Evolutionary conservation across 2,113 vertebrate species (phyloP).

Genomic region (Pelvicachromis taeniatus): DNA sequence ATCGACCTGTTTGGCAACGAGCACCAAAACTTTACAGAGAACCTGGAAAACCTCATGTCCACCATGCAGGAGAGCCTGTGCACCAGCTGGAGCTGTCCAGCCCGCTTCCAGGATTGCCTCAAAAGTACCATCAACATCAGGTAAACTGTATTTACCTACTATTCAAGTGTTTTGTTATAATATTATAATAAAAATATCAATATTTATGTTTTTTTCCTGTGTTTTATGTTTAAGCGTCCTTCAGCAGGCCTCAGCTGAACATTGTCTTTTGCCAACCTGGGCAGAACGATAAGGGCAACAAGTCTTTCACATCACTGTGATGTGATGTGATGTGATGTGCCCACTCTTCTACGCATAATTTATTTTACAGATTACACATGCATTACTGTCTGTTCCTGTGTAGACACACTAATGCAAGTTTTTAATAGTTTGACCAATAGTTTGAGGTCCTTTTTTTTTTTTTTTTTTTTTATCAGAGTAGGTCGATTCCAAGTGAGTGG

Average conservation of each 20-base stretch:
- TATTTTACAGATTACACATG: no score
- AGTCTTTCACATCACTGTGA: no score
- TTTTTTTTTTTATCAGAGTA: not conserved
- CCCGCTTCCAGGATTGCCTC: slow-evolving; percentile 77
- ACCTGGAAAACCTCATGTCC: slow-evolving; percentile 85
- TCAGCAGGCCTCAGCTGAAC: not conserved
- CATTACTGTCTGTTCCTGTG: not conserved
- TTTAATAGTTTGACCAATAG: not conserved
- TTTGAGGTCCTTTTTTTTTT: not conserved
- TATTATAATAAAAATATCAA: no score
- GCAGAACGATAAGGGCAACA: not conserved
- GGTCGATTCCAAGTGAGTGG: not conserved
- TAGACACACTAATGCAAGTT: not conserved
- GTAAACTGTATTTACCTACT: slow-evolving; percentile 44
- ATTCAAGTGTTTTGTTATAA: not conserved
- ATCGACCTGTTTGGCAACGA: slow-evolving; percentile 89
- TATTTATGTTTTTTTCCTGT: rapidly evolving
- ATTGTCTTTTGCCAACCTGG: not conserved
- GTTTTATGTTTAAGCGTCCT: not conserved
- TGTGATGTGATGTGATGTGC: no score
- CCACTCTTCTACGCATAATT: no score
- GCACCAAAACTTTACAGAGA: slow-evolving; percentile 87
- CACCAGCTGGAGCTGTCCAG: slow-evolving; percentile 78
- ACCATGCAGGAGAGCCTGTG: slow-evolving; percentile 84
- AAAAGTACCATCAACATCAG: slow-evolving; percentile 81